Conservation (phyloP, 2,888 invertebrate genomes). For the Aricia artaxerxes region DNA sequence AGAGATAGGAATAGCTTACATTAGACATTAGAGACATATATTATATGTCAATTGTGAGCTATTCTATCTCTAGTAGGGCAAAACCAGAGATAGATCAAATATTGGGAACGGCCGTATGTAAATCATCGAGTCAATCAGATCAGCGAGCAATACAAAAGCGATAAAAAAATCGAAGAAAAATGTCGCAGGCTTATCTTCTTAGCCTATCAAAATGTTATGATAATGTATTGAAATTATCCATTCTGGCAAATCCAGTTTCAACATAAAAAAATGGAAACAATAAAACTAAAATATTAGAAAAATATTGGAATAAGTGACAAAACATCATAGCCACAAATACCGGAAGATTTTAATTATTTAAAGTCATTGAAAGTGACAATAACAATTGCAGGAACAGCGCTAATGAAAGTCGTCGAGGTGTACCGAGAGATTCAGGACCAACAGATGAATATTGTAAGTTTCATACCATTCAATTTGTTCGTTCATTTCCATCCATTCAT, state of each 20-base stretch:
- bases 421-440: conserved; percentile 96
- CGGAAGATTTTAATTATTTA: conserved; percentile 14
- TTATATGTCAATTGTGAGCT: too few relatives aligned
- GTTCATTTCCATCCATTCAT: neutral
- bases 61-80: too few relatives aligned
- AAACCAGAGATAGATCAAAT: too few relatives aligned
- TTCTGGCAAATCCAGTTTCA: neutral
- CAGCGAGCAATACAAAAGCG: neutral
- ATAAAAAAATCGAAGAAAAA: too few relatives aligned
- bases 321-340: neutral
- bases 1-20: too few relatives aligned
- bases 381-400: conserved; percentile 86
- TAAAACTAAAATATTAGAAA: neutral
- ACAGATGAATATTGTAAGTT: conserved; percentile 96
- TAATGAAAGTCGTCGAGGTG: conserved; percentile 95
- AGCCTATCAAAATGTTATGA: too few relatives aligned
- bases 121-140: too few relatives aligned
- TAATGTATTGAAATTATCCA: neutral
- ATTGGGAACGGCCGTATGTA: too few relatives aligned
- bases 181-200: too few relatives aligned
- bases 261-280: neutral
- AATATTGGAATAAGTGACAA: neutral
- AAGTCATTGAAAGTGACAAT: conserved; percentile 29
- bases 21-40: too few relatives aligned
- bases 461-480: neutral